A percentile compares a stretch with the other conserved stretches of the same genome.
phyloP scores from a whole-genome alignment of 2,888 invertebrate genomes.

The Melinaea marsaeus region DNA sequence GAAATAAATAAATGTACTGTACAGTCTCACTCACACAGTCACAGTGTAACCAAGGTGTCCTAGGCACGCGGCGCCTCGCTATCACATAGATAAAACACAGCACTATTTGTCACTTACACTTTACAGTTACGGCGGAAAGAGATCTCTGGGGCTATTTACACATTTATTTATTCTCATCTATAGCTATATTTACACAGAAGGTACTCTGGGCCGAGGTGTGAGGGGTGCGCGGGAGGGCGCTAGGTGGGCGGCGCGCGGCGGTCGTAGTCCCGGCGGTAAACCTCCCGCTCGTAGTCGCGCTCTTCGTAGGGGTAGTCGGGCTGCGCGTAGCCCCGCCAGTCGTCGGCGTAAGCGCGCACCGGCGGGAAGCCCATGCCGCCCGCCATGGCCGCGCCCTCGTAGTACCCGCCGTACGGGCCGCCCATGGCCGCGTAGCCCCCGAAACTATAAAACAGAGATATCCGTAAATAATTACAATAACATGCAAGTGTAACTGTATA shows the following conservation, averaged over 20 bases:
- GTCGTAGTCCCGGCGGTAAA: slow-evolving; percentile 81
- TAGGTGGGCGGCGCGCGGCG: slow-evolving; percentile 80
- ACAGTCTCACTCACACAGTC: slow-evolving; percentile 70
- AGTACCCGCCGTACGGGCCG: slow-evolving; percentile 64
- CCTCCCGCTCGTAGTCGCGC: slow-evolving; percentile 76
- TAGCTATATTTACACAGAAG: slow-evolving; percentile 56
- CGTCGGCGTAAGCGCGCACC: slow-evolving; percentile 65
- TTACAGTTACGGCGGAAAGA: slow-evolving; percentile 58
- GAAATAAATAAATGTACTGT: slow-evolving; percentile 75
- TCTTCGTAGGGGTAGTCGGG: slow-evolving; percentile 75
- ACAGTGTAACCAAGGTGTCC: slow-evolving; percentile 48
- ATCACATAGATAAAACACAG: slow-evolving; percentile 76
- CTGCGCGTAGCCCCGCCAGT: slow-evolving; percentile 70
- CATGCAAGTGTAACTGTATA: not conserved
- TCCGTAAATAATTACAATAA: not conserved
- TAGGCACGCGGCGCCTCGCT: slow-evolving; percentile 62
- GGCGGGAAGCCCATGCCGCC: slow-evolving; percentile 74
- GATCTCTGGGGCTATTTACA: slow-evolving; percentile 63
- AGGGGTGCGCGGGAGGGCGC: slow-evolving; percentile 47
- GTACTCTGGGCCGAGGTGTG: slow-evolving; percentile 44
- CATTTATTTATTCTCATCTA: slow-evolving; percentile 43
- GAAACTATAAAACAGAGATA: slow-evolving; percentile 43
- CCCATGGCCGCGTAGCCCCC: slow-evolving; percentile 72
- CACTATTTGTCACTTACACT: slow-evolving; percentile 75
- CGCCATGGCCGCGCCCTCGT: slow-evolving; percentile 65